phyloP scores from a whole-genome alignment of 1,140 invertebrate genomes.

The Drosophila simulans region DNA sequence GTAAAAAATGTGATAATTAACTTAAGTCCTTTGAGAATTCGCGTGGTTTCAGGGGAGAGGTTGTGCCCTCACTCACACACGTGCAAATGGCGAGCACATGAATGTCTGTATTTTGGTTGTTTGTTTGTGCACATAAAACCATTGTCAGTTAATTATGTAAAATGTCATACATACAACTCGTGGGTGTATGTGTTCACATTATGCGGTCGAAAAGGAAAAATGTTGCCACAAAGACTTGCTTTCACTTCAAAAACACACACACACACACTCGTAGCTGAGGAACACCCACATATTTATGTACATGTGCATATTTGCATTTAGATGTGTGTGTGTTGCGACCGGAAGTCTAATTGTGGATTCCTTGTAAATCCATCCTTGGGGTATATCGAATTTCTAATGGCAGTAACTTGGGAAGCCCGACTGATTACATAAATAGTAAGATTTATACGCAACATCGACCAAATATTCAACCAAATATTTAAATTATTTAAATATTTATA shows the following conservation, averaged over 20 bases:
- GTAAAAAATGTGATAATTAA: constrained; percentile 83
- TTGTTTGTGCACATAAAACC: constrained; percentile 52
- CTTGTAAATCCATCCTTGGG: not conserved
- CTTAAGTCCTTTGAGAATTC: constrained; percentile 75
- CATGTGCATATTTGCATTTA: constrained; percentile 1
- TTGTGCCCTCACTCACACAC: constrained; percentile 29
- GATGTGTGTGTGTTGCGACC: constrained; percentile 5
- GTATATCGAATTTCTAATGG: constrained; percentile 16
- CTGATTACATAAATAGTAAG: no score
- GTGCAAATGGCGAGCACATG: constrained; percentile 3
- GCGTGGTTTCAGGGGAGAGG: constrained; percentile 25
- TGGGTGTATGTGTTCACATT: constrained; percentile 2
- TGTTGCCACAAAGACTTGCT: constrained; percentile 55
- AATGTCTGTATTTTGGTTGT: constrained; percentile 24
- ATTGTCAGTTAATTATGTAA: constrained; percentile 83
- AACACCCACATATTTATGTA: constrained; percentile 13
- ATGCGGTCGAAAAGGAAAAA: constrained; percentile 32
- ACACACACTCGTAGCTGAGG: constrained; percentile 24
- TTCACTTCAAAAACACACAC: constrained; percentile 47
- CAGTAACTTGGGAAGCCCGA: not conserved
- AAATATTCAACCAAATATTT: no score
- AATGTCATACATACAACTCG: constrained; percentile 49
- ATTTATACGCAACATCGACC: no score
- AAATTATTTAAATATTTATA: no score
- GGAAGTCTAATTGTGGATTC: constrained; percentile 38